Evolutionary conservation across 2,797 vertebrate species (phyloP).

Genomic region (Gadopsis bispinosus): DNA sequence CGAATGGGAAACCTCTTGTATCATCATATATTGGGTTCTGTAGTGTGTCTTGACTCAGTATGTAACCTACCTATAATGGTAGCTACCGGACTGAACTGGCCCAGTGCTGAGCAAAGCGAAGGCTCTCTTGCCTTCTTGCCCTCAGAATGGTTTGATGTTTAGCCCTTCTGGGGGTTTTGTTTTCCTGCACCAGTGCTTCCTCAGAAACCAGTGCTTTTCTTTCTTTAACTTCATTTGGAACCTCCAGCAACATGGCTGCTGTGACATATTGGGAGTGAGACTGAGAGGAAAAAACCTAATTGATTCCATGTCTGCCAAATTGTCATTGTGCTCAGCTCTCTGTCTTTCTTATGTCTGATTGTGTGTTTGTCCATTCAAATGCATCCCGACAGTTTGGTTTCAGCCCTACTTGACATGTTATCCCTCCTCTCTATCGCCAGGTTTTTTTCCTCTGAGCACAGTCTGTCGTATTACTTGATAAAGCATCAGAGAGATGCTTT

Average conservation of each 20-base stretch:
- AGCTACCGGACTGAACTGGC: not conserved
- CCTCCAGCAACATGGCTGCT: conserved; percentile 37
- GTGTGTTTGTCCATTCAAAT: conserved; percentile 24
- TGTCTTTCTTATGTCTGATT: conserved; percentile 3
- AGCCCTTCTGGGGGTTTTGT: conserved; percentile 25
- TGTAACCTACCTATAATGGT: no score
- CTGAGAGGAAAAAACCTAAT: conserved; percentile 17
- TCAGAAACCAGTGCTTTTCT: not conserved
- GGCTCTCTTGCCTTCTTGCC: conserved; percentile 16
- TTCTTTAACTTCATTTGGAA: conserved; percentile 37
- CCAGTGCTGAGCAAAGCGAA: conserved; percentile 40
- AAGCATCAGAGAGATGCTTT: conserved; percentile 75
- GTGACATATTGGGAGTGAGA: conserved; percentile 46
- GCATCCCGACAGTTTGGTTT: conserved; percentile 34
- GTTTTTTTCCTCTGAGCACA: conserved; percentile 53
- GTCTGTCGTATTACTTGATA: conserved; percentile 74
- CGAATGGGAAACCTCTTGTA: not conserved
- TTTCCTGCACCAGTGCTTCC: conserved; percentile 44
- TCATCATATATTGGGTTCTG: not conserved
- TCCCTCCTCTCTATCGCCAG: conserved; percentile 35
- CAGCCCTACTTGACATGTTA: conserved; percentile 40
- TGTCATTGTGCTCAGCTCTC: not conserved
- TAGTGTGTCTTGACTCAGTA: not conserved
- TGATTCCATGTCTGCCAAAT: conserved; percentile 10
- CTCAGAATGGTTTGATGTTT: conserved; percentile 32